Evolutionary conservation across 2,888 invertebrate species (phyloP), one percentile per base, ranked within the genome.

Genomic region (Chrysolina haemoptera): DNA sequence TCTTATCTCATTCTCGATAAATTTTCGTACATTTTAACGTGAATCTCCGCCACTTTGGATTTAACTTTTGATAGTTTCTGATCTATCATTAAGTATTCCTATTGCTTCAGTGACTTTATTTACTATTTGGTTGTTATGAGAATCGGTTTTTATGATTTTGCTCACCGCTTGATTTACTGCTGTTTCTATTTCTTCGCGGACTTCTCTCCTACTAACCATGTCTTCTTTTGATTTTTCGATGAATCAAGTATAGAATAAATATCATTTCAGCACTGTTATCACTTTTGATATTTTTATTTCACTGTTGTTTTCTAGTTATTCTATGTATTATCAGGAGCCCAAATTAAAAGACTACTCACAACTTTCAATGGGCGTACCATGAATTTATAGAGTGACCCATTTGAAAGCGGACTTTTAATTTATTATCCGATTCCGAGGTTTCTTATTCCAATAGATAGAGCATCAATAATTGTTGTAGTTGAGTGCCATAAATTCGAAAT

Each of bases 171-270:
- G 9, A 20, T 66, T 66, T 10, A 66, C 66, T 8, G 66, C 27
- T 4, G 27, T 48, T 50, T 66, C 66, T 9, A 66, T 66, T 66
- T 66, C 66, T n/a, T 66, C 66, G 22, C 66, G 66, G 48, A 66
- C 20, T 18, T 66, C 66, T 16, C 50, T 43, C 0, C 20, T 66
- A 20, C 48, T 10, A 12, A 46, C 66, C 66, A 66, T 66, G 11
- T 66, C 27, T 35, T 62, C 16, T 35, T 14, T 62, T 35, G 62
- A 35, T 43, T 43, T 43, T 12, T 43, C 8, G 43, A 43, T 43
- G 43, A 12, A 1, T 43, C 27, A 8, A 43, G 43, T 1, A 12
- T 8, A 43, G 8, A 43, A 43, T n/a, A n/a, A n/a, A n/a, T 43
- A 43, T 43, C 43, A 43, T 8, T 43, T 43, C 12, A 12, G 1